These are phyloP conservation scores for Acanthochromis polyacanthus DNA, from an alignment of 2,113 vertebrate genomes.

Conservation along the genomic window DNA sequence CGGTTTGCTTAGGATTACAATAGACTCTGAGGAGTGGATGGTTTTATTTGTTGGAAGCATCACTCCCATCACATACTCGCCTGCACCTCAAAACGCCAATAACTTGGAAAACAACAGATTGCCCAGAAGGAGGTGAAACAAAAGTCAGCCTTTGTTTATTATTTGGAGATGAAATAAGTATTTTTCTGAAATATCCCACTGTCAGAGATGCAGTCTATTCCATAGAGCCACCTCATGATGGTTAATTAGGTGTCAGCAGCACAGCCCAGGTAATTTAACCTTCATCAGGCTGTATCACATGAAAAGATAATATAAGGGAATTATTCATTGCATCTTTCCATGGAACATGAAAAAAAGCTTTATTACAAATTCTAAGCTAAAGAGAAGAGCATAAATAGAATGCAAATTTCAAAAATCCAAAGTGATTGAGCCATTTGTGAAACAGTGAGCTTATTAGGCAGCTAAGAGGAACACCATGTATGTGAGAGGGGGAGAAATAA, in stretches of 20 bases:
- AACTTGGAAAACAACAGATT: conserved; percentile 72
- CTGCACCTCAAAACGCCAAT: conserved; percentile 66
- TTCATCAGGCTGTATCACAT: conserved; percentile 73
- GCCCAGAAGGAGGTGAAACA: conserved; percentile 62
- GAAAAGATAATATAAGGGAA: conserved; percentile 75
- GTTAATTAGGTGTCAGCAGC: conserved; percentile 76
- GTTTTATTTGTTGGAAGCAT: conserved; percentile 67
- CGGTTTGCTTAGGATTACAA: conserved; percentile 73
- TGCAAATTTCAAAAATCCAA: conserved; percentile 50
- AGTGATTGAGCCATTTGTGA: conserved; percentile 40
- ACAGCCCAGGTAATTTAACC: conserved; percentile 74
- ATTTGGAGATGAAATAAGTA: conserved; percentile 46
- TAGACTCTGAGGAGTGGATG: conserved; percentile 42
- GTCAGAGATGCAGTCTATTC: conserved; percentile 56
- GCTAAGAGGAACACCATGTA: not conserved
- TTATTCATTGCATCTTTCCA: conserved; percentile 78
- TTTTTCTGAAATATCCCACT: conserved; percentile 55
- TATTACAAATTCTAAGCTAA: conserved; percentile 55
- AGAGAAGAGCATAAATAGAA: conserved; percentile 58
- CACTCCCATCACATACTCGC: conserved; percentile 50
- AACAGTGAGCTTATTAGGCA: conserved; percentile 41
- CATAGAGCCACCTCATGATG: conserved; percentile 45
- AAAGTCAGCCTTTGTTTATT: conserved; percentile 70
- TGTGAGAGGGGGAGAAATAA: not conserved
- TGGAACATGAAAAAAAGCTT: conserved; percentile 68